These are phyloP conservation scores for Tretioscincus oriximinensis DNA, from an alignment of 2,113 vertebrate species.

Conservation along the genomic window DNA sequence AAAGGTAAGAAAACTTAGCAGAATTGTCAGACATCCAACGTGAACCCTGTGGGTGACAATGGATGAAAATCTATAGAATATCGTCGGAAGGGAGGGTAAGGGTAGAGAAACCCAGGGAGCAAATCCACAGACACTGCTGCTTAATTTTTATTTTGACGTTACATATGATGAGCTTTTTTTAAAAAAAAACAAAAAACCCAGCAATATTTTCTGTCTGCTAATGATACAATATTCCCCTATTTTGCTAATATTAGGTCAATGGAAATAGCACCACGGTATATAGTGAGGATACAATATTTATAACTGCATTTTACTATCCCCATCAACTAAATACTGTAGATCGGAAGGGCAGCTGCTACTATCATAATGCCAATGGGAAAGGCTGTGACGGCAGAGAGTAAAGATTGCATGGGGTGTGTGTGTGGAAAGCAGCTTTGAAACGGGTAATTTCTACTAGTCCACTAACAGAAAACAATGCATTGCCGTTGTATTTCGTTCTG, in stretches of 20 bases:
- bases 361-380: constrained; percentile 84
- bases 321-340: constrained; percentile 79
- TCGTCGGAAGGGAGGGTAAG: too few species aligned
- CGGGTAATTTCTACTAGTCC: constrained; percentile 84
- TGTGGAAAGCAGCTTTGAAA: constrained; percentile 77
- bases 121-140: background rate
- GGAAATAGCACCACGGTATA: constrained; percentile 74
- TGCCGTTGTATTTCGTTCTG: constrained; percentile 76
- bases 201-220: constrained; percentile 39
- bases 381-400: constrained; percentile 79
- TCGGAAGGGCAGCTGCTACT: constrained; percentile 76
- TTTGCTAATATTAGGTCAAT: constrained; percentile 70
- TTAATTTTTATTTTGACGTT: constrained; percentile 45
- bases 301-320: constrained; percentile 72
- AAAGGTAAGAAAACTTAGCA: constrained; percentile 52
- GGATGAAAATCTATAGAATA: too few species aligned
- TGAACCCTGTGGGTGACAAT: background rate
- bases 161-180: constrained; percentile 54
- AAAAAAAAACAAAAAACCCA: constrained; percentile 24
- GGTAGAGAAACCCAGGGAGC: background rate
- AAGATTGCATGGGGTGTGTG: constrained; percentile 70
- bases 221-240: constrained; percentile 50
- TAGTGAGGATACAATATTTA: constrained; percentile 75
- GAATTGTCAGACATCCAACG: constrained; percentile 36
- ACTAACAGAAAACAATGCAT: constrained; percentile 84